phyloP scores from a whole-genome alignment of 2,113 vertebrate genomes.

The Corythornis vintsioides region DNA sequence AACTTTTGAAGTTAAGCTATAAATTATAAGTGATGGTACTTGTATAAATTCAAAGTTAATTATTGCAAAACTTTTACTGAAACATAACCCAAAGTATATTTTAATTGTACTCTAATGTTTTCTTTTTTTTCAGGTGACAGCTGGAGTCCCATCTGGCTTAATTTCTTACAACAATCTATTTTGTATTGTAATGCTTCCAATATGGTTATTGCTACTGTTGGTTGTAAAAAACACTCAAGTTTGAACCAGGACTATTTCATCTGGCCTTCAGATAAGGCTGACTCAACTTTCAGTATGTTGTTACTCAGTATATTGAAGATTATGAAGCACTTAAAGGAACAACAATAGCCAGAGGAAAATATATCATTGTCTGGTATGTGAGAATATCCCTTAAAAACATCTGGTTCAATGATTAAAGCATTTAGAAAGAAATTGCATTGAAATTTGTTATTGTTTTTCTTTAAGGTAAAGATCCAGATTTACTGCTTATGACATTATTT shows the following conservation, averaged over 20 bases:
- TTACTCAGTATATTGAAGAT: not conserved
- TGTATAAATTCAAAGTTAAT: conserved; percentile 54
- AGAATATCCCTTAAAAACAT: not conserved
- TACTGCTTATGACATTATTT: not conserved
- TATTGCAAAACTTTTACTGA: conserved; percentile 40
- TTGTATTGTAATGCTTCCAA: conserved; percentile 47
- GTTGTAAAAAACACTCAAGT: not conserved
- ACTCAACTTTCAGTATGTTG: not conserved
- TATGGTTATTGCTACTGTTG: conserved; percentile 25
- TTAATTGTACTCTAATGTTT: conserved; percentile 65
- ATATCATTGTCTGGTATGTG: not conserved
- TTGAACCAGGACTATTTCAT: not conserved
- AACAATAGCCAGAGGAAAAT: not conserved
- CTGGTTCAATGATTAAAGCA: not conserved
- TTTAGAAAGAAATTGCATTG: not conserved
- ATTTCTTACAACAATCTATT: conserved; percentile 51
- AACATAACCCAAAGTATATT: conserved; percentile 46
- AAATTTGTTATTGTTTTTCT: not conserved
- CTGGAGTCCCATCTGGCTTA: conserved; percentile 66
- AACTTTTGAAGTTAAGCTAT: not conserved
- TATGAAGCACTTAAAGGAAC: not conserved
- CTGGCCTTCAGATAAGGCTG: not conserved
- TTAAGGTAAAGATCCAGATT: not conserved
- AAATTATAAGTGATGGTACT: not conserved
- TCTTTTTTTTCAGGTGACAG: conserved; percentile 56